Evolutionary conservation across 2,113 vertebrate genomes (phyloP).

Genomic region (Excalfactoria chinensis): DNA sequence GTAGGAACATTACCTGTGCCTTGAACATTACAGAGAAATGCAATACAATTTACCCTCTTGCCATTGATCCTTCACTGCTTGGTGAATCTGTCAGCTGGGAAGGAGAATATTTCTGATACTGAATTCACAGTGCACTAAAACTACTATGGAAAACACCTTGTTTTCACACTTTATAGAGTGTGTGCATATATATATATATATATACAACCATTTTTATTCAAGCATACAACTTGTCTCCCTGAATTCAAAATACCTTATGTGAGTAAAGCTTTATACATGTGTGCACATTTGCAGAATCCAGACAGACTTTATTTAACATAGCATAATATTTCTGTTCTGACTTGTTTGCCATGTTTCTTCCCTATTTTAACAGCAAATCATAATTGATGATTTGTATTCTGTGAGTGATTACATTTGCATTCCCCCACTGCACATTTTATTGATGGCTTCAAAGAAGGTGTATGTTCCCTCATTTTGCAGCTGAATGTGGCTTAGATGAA

Average conservation of each 20-base stretch:
- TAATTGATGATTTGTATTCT: constrained; percentile 48
- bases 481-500: constrained; percentile 6
- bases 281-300: background rate
- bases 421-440: constrained; percentile 16
- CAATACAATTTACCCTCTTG: background rate
- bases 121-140: background rate
- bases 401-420: background rate
- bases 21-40: background rate
- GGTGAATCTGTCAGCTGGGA: background rate
- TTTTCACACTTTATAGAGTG: background rate
- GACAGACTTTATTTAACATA: background rate
- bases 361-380: constrained; percentile 3
- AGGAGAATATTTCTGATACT: background rate
- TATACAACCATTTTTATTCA: background rate
- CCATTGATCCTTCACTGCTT: background rate
- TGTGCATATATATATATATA: too few relatives aligned
- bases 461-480: constrained; percentile 24
- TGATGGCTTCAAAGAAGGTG: background rate
- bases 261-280: background rate
- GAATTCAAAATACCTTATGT: background rate
- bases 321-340: background rate
- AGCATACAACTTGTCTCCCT: background rate
- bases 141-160: background rate
- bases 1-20: background rate
- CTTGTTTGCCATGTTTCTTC: background rate